Evolutionary conservation across 2,797 vertebrate species (phyloP).

Genomic region (Hapalemur alaotrensis): DNA sequence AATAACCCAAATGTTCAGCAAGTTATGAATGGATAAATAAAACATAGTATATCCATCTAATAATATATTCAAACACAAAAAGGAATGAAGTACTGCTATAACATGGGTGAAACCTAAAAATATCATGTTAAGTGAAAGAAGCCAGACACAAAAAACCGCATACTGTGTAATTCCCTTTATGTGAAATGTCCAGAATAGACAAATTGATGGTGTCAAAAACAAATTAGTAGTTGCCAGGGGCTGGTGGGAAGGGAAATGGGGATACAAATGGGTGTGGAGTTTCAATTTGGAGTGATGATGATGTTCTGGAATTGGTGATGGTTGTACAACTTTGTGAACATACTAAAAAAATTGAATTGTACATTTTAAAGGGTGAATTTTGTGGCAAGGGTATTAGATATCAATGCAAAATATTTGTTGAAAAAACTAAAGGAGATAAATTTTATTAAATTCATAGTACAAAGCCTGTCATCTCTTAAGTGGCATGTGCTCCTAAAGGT

Average conservation of each 20-base stretch:
- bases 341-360: background rate
- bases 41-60: too few relatives aligned
- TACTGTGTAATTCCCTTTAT: background rate
- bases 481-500: background rate
- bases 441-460: background rate
- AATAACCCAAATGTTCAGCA: background rate
- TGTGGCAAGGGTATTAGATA: background rate
- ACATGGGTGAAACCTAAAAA: background rate
- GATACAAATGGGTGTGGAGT: too few relatives aligned
- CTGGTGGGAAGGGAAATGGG: background rate
- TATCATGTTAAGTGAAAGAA: background rate
- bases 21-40: background rate
- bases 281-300: background rate
- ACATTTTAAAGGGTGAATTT: background rate
- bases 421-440: background rate
- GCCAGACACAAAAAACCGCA: background rate
- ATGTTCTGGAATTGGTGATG: background rate
- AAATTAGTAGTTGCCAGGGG: background rate
- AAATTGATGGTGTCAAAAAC: background rate
- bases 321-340: background rate
- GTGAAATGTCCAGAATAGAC: background rate
- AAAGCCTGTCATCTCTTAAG: background rate
- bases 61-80: background rate
- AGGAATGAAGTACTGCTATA: background rate
- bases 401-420: background rate